Conservation (phyloP, 2,797 vertebrate genomes). For the Notamacropus eugenii region DNA sequence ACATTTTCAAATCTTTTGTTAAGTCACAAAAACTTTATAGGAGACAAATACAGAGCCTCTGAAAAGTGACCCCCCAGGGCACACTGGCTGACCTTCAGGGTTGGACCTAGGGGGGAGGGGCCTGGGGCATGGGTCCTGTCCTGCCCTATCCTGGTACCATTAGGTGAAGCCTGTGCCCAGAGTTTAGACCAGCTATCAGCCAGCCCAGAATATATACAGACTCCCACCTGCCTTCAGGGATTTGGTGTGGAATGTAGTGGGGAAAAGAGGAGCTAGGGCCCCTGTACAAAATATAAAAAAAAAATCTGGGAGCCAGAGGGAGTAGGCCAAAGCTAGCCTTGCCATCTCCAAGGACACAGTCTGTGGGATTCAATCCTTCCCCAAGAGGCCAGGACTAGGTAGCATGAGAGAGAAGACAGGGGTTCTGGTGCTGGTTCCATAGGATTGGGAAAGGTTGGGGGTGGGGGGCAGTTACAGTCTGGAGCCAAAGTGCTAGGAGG, state of each 20-base stretch:
- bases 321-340: background rate
- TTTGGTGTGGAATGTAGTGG: constrained; percentile 59
- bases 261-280: constrained; percentile 16
- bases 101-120: constrained; percentile 14
- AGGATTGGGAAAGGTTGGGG: constrained; percentile 7
- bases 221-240: background rate
- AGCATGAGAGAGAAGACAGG: constrained; percentile 15
- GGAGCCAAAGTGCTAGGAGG: constrained; percentile 58
- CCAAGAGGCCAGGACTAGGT: background rate
- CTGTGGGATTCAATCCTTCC: background rate
- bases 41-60: constrained; percentile 76
- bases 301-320: constrained; percentile 73
- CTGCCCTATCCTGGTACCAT: background rate
- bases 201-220: background rate
- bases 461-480: constrained; percentile 23
- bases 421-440: background rate
- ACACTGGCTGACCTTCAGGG: constrained; percentile 75
- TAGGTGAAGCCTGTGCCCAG: background rate
- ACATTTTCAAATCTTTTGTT: background rate
- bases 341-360: background rate
- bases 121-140: constrained; percentile 35
- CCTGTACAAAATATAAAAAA: constrained; percentile 78
- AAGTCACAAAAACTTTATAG: constrained; percentile 79
- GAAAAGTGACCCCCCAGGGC: constrained; percentile 71
- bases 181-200: background rate